Conservation (phyloP, 1,140 invertebrate species). For the Aphelinus certus region DNA sequence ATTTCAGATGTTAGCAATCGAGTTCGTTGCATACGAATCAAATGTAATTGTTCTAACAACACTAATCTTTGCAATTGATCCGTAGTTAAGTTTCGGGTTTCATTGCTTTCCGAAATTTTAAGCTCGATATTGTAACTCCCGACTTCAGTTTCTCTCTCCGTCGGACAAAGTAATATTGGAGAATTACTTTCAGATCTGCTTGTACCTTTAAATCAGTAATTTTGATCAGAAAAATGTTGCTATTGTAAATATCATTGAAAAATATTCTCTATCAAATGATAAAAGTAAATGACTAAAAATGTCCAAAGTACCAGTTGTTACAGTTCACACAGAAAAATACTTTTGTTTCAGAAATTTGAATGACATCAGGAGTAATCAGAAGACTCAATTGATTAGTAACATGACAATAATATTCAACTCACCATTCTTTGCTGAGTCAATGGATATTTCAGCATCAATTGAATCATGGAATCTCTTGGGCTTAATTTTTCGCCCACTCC, state of each 20-base stretch:
- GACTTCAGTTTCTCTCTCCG: conserved; percentile 18
- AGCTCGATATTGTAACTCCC: conserved; percentile 18
- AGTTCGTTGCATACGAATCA: conserved; percentile 36
- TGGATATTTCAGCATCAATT: conserved; percentile 56
- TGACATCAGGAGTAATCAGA: not conserved
- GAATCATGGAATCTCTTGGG: conserved; percentile 70
- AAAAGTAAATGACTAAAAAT: not conserved
- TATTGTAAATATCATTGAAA: too few relatives aligned
- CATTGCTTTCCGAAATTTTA: conserved; percentile 38
- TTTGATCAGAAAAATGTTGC: too few relatives aligned
- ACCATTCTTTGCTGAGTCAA: conserved; percentile 50
- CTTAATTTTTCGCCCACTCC: conserved; percentile 80
- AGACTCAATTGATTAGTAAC: not conserved
- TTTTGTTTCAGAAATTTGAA: not conserved
- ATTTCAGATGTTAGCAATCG: not conserved
- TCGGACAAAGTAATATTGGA: conserved; percentile 14
- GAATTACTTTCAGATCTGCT: conserved; percentile 21
- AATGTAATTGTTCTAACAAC: conserved; percentile 41
- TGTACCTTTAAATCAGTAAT: conserved; percentile 37
- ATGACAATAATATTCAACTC: conserved; percentile 31
- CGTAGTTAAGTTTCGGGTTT: conserved; percentile 39
- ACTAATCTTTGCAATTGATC: conserved; percentile 43
- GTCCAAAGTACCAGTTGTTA: not conserved
- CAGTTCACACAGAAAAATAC: not conserved
- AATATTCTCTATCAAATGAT: too few relatives aligned